Base-by-base conservation (phyloP, 2,888 invertebrate species). In the Orthosia cruda region DNA sequence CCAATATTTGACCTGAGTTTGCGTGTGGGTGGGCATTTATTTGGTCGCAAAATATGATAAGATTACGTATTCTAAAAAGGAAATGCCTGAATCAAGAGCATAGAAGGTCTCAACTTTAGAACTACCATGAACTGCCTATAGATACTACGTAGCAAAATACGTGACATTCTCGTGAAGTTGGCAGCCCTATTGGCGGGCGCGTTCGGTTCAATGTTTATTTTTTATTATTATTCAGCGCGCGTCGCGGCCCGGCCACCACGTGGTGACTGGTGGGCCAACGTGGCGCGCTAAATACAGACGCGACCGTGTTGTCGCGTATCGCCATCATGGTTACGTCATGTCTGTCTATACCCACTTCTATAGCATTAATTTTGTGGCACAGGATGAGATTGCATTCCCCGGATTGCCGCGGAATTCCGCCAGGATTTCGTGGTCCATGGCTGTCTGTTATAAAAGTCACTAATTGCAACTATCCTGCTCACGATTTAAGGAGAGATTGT, bases 221-320 rank as follows among this genome's bases (percentile, higher is more conserved):
- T 88, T 89, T 89, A 87, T 87, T 88, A 81, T 85, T 89, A 88
- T 88, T 87, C 87, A 73, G 74, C 76, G 77, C 77, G 87, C 81
- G 80, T 87, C 87, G 81, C 79, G 73, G 83, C 76, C 83, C 75
- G 83, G 77, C 79, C 87, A 76, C 86, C 87, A 87, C 87, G 87
- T 87, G 86, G 86, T 87, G 79, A 77, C 87, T 87, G 86, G 86
- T 87, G 79, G 79, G 80, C 87, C 87, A 84, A 84, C 84, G 84
- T 81, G 84, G 84, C 87, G 86, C 75, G 84, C 87, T 87, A 85
- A 87, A 87, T 80, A 77, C 82, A 84, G 87, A 87, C 86, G 77
- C 84, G 82, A 55, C 71, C 71, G 84, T 80, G 80, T 80, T 84
- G 87, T 86, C 83, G 85, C 77, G 77, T 87, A 87, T 83, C 87